Conservation (phyloP, 2,113 vertebrate species). For the Archilochus colubris region DNA sequence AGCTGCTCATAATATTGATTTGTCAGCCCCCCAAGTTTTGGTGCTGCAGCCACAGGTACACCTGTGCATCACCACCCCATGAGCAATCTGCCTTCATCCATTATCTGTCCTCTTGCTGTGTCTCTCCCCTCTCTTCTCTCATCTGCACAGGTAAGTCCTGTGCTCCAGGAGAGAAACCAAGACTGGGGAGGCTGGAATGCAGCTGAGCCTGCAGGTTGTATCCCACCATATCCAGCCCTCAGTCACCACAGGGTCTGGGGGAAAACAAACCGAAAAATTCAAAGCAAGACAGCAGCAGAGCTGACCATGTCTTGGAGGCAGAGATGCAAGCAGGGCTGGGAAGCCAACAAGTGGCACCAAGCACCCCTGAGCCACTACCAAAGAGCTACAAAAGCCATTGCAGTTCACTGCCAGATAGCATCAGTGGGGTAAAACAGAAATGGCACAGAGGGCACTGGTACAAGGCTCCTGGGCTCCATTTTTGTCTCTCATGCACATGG, state of each 20-base stretch:
- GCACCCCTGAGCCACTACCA: background rate
- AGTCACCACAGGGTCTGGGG: too few species aligned
- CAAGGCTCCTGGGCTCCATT: background rate
- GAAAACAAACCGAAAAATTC: background rate
- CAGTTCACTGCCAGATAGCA: background rate
- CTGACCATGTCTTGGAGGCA: background rate
- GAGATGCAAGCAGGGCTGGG: background rate
- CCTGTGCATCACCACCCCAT: background rate
- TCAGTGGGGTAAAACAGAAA: background rate
- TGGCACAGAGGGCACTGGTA: background rate
- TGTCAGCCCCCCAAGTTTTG: background rate
- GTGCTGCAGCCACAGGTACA: background rate
- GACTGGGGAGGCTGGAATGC: background rate
- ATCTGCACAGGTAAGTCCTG: background rate
- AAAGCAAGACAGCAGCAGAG: background rate
- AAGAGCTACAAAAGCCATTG: background rate
- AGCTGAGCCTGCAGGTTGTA: background rate
- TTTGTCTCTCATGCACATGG: fast-evolving
- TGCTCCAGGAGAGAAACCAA: background rate
- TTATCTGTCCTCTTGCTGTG: background rate
- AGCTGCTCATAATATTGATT: background rate
- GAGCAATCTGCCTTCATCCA: background rate
- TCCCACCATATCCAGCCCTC: background rate
- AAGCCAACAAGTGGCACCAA: background rate
- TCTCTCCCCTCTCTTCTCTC: background rate